Evolutionary conservation across 2,113 vertebrate genomes (phyloP).

Genomic region (Panurus biarmicus): DNA sequence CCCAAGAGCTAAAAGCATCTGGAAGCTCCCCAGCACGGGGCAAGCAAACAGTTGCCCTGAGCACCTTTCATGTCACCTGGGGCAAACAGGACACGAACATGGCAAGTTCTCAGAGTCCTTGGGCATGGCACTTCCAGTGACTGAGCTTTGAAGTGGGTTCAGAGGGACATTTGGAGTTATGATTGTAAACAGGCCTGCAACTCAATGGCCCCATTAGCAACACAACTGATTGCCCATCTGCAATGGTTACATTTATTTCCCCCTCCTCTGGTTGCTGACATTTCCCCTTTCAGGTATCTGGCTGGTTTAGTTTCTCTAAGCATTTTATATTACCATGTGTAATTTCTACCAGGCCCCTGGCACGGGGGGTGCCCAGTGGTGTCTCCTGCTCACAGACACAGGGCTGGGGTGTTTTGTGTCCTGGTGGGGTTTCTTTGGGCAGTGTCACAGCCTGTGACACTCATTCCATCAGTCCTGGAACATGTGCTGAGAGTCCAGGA

Average conservation of each 20-base stretch:
- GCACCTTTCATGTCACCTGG: neutral
- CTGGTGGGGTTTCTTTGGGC: neutral
- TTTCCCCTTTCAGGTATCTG: neutral
- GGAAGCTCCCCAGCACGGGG: neutral
- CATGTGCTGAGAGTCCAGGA: neutral
- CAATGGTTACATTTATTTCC: neutral
- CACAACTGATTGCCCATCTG: neutral
- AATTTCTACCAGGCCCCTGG: neutral
- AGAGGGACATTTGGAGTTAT: neutral
- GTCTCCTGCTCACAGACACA: neutral
- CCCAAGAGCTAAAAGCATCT: neutral
- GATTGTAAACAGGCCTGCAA: neutral
- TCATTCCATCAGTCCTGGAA: fast-evolving
- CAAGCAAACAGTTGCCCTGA: neutral
- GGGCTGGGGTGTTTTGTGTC: neutral
- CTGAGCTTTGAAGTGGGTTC: neutral
- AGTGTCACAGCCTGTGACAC: neutral
- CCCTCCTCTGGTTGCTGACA: neutral
- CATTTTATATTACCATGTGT: neutral
- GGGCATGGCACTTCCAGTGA: neutral
- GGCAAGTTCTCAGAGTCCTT: neutral
- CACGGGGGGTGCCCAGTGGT: neutral
- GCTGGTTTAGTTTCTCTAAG: neutral
- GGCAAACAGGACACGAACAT: neutral
- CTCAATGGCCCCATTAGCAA: neutral